phyloP scores from a whole-genome alignment of 2,113 vertebrate species.

The Galeopterus variegatus region DNA sequence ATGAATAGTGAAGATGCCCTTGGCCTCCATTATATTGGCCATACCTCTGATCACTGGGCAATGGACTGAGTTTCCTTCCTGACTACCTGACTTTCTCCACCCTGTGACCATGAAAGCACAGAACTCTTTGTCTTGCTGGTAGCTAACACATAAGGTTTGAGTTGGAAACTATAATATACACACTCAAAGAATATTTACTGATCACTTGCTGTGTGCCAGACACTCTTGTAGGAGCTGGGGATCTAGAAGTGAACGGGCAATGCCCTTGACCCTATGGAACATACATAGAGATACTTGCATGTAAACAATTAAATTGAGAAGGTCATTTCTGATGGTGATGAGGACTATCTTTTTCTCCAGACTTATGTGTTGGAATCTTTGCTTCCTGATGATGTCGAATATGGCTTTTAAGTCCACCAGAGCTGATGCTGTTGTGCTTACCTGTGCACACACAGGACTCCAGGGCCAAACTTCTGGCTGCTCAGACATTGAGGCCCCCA shows the following conservation, averaged over 20 bases:
- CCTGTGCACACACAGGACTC: background rate
- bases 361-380: background rate
- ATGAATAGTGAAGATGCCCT: background rate
- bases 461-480: background rate
- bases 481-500: background rate
- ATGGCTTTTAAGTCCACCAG: constrained; percentile 5
- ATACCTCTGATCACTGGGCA: background rate
- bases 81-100: background rate
- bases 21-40: background rate
- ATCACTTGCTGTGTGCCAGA: background rate
- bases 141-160: background rate
- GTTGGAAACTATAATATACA: background rate
- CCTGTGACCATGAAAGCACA: background rate
- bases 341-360: background rate
- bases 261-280: background rate
- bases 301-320: background rate
- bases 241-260: background rate
- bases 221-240: background rate
- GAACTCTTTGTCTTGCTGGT: background rate
- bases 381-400: background rate
- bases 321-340: background rate
- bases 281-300: background rate
- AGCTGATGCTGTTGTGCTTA: background rate
- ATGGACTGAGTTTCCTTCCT: background rate
- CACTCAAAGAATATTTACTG: background rate